Evolutionary conservation across 2,797 vertebrate species (phyloP).

Genomic region (Rallus crepitans): DNA sequence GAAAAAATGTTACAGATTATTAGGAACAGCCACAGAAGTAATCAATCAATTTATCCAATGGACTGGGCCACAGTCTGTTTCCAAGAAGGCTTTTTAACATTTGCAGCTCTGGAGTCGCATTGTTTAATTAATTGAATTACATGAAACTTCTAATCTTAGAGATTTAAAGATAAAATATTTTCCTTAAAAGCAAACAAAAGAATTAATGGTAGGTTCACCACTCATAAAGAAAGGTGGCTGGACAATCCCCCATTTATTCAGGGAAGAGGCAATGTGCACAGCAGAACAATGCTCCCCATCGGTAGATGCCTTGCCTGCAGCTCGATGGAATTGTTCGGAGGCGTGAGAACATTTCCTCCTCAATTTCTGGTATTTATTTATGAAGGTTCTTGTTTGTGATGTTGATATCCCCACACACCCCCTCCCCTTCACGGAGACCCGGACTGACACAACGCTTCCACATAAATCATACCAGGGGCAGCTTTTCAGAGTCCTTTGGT

Average conservation of each 20-base stretch:
- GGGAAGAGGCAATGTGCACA: not conserved
- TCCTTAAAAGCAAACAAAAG: slow-evolving; percentile 26
- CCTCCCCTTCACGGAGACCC: not conserved
- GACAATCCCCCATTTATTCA: slow-evolving; percentile 28
- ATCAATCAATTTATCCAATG: slow-evolving; percentile 66
- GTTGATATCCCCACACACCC: not conserved
- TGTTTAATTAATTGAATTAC: slow-evolving; percentile 60
- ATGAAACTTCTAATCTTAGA: slow-evolving; percentile 16
- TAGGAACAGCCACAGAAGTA: slow-evolving; percentile 66
- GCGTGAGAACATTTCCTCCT: slow-evolving; percentile 46
- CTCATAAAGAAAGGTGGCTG: slow-evolving; percentile 40
- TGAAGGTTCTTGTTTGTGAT: not conserved
- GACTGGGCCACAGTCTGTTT: slow-evolving; percentile 51
- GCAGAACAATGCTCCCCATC: slow-evolving; percentile 4
- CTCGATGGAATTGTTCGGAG: not conserved
- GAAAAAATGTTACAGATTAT: slow-evolving; percentile 73
- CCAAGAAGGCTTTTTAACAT: slow-evolving; percentile 65
- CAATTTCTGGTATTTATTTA: slow-evolving; percentile 28
- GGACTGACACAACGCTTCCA: not conserved
- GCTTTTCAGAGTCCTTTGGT: not conserved
- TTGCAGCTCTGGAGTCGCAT: slow-evolving; percentile 9
- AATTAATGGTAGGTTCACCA: slow-evolving; percentile 39
- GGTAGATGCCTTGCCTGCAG: not conserved
- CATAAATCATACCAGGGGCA: not conserved
- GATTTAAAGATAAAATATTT: slow-evolving; percentile 41